A percentile compares a stretch with the other conserved stretches of the same genome.
phyloP scores from a whole-genome alignment of 1,140 invertebrate species.

The Neotoxoptera formosana region DNA sequence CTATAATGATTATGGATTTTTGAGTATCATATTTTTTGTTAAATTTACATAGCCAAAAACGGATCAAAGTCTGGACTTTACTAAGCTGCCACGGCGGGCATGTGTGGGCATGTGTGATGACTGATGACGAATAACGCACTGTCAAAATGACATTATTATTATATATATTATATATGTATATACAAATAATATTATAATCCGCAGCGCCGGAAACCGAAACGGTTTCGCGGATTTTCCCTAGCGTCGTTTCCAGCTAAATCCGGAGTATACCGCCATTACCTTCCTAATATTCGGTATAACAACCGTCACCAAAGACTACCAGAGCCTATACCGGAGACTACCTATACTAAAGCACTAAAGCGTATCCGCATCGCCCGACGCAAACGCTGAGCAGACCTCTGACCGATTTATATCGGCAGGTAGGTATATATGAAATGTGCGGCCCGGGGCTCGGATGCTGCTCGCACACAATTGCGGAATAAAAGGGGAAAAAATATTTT shows the following conservation, averaged over 20 bases:
- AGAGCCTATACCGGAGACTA: too few relatives aligned
- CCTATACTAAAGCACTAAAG: too few relatives aligned
- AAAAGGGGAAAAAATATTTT: slow-evolving; percentile 11
- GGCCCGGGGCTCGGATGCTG: neutral
- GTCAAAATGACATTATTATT: neutral
- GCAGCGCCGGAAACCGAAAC: neutral
- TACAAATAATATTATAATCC: neutral
- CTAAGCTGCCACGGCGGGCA: too few relatives aligned
- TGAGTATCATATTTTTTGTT: too few relatives aligned
- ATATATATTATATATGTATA: too few relatives aligned
- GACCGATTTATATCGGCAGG: neutral
- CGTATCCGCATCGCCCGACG: neutral
- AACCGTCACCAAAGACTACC: neutral
- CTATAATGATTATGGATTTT: too few relatives aligned
- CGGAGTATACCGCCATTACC: neutral
- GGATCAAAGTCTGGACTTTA: neutral
- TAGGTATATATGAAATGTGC: neutral
- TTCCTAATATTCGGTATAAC: neutral
- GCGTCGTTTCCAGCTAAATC: neutral
- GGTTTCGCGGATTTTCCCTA: neutral
- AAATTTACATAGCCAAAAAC: neutral
- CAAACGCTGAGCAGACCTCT: neutral
- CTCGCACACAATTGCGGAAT: neutral
- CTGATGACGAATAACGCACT: neutral
- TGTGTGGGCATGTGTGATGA: neutral